A percentile compares a stretch with the other conserved stretches of the same genome.
These are phyloP conservation scores for Lycorma delicatula DNA, from an alignment of 1,140 invertebrate species.

Conservation along the genomic window DNA sequence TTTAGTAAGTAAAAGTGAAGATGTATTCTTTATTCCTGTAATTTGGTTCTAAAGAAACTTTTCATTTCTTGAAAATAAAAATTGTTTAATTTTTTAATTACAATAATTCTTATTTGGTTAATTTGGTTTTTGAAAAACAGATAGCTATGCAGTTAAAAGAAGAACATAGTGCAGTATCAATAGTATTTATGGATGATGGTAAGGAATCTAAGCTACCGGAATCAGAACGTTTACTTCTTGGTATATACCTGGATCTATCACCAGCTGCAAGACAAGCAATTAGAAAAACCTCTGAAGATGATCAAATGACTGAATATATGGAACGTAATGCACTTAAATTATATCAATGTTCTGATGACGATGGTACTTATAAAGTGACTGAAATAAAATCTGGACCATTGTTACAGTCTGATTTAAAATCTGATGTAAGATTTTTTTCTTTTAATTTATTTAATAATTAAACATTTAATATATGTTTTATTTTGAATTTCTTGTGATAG, in stretches of 20 bases:
- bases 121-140: too few species aligned
- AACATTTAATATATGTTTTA: background rate
- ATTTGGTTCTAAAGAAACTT: too few species aligned
- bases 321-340: conserved; percentile 46
- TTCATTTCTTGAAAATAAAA: too few species aligned
- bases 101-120: background rate
- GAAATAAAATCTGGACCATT: conserved; percentile 82
- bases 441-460: background rate
- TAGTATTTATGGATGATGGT: conserved; percentile 76
- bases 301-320: conserved; percentile 34
- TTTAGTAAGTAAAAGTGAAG: too few species aligned
- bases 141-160: conserved; percentile 39
- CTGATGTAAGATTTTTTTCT: conserved; percentile 45
- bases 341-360: conserved; percentile 63
- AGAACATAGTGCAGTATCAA: conserved; percentile 39
- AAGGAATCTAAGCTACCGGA: conserved; percentile 63
- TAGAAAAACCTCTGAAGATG: conserved; percentile 34
- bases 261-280: conserved; percentile 31
- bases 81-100: background rate
- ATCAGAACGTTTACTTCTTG: conserved; percentile 55
- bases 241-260: conserved; percentile 57
- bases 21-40: too few species aligned
- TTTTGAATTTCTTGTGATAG: background rate
- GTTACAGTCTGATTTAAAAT: conserved; percentile 64
- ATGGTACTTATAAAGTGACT: conserved; percentile 73